phyloP scores from a whole-genome alignment of 2,113 vertebrate genomes.

The Mionectes macconnelli region DNA sequence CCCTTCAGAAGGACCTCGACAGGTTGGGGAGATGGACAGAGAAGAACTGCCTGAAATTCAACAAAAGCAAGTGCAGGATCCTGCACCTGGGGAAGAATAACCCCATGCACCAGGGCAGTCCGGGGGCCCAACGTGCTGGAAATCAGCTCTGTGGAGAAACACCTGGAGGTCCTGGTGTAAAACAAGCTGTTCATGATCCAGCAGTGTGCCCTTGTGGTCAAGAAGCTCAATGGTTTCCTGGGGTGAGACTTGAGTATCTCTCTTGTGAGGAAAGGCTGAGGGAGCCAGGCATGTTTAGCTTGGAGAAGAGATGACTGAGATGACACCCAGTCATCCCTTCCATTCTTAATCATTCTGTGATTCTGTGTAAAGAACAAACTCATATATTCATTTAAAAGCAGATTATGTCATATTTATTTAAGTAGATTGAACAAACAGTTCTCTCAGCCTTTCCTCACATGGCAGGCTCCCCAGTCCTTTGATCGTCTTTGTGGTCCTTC shows the following conservation, averaged over 20 bases:
- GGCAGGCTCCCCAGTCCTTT: not conserved
- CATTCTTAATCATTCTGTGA: not conserved
- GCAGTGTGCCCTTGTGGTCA: not conserved
- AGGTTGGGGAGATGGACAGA: not conserved
- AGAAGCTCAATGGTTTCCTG: not conserved
- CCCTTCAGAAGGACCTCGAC: not conserved
- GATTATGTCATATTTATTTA: accelerated
- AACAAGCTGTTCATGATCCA: not conserved
- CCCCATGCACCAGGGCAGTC: not conserved
- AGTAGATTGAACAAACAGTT: accelerated
- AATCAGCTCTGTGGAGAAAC: not conserved
- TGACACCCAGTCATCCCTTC: not conserved
- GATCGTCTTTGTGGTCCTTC: not conserved
- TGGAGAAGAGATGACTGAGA: not conserved
- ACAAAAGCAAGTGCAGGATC: not conserved
- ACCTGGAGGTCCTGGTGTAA: not conserved
- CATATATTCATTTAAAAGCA: not conserved
- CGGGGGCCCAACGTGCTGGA: not conserved
- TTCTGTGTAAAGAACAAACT: not conserved
- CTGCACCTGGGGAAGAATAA: not conserved
- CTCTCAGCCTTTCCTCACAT: not conserved
- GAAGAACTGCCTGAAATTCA: not conserved
- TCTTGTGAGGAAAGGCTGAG: not conserved
- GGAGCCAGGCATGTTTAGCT: not conserved
- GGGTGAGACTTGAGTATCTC: not conserved